phyloP scores from a whole-genome alignment of 2,888 invertebrate genomes.

The Nysson spinosus region DNA sequence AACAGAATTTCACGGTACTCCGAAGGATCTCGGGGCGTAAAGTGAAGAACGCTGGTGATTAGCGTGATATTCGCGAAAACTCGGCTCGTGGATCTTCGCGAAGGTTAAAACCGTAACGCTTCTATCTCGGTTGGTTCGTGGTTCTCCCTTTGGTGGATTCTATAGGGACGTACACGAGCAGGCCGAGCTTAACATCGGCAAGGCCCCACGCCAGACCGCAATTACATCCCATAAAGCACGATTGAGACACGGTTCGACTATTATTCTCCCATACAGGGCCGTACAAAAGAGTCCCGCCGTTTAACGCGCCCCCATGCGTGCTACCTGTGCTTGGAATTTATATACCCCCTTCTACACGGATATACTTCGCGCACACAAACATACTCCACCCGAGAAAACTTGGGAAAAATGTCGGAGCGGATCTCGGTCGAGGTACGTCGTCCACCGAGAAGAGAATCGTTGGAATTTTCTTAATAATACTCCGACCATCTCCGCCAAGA shows the following conservation, averaged over 20 bases:
- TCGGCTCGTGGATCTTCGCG: constrained; percentile 60
- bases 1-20: too few relatives aligned
- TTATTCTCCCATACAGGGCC: constrained; percentile 69
- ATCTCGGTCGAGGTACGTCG: background rate
- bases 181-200: constrained; percentile 64
- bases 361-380: constrained; percentile 6
- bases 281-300: constrained; percentile 59
- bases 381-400: constrained; percentile 7
- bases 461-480: too few relatives aligned
- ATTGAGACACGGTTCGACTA: constrained; percentile 73
- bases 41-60: too few relatives aligned
- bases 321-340: constrained; percentile 21
- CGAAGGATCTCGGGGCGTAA: too few relatives aligned
- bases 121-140: constrained; percentile 32
- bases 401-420: constrained; percentile 21
- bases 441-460: background rate
- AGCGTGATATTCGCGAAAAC: constrained; percentile 55
- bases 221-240: constrained; percentile 74
- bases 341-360: constrained; percentile 11
- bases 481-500: background rate
- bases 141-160: background rate
- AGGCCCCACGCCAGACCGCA: constrained; percentile 65
- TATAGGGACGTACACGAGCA: constrained; percentile 33
- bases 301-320: constrained; percentile 55
- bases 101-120: constrained; percentile 68